Evolutionary conservation across 2,113 vertebrate genomes (phyloP).

Genomic region (Caracal caracal): DNA sequence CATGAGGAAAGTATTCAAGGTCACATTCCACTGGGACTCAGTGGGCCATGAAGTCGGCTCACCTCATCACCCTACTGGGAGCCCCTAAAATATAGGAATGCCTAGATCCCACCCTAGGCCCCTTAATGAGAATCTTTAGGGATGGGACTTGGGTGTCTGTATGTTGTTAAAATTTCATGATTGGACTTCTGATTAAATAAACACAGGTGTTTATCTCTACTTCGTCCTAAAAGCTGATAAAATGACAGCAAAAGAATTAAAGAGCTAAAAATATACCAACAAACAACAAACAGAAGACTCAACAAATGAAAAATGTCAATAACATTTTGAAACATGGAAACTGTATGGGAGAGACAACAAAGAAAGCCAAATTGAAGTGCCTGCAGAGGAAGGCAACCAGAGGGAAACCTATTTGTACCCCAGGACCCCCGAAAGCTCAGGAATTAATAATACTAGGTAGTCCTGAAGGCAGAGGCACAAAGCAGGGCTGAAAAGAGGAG

Average conservation of each 20-base stretch:
- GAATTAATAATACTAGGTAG: neutral
- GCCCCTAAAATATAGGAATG: neutral
- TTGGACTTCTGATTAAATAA: constrained; percentile 1
- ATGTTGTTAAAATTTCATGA: neutral
- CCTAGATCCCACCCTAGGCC: neutral
- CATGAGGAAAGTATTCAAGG: neutral
- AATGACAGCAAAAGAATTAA: constrained; percentile 60
- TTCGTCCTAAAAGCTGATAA: neutral
- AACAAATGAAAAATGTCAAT: constrained; percentile 36
- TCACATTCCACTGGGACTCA: neutral
- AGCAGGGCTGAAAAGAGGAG: neutral
- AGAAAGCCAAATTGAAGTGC: neutral
- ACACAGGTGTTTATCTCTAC: constrained; percentile 36
- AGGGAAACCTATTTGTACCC: neutral
- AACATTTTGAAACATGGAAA: neutral
- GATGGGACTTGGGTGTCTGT: too few species aligned
- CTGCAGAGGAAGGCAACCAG: neutral
- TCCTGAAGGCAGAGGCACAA: neutral
- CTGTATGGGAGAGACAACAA: neutral
- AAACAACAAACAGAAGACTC: neutral
- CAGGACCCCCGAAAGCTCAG: neutral
- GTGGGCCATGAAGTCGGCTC: neutral
- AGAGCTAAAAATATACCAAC: constrained; percentile 49
- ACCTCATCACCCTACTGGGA: neutral
- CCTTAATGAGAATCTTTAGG: neutral